Base-by-base conservation (phyloP, 2,797 vertebrate species). In the Vespertilio murinus region DNA sequence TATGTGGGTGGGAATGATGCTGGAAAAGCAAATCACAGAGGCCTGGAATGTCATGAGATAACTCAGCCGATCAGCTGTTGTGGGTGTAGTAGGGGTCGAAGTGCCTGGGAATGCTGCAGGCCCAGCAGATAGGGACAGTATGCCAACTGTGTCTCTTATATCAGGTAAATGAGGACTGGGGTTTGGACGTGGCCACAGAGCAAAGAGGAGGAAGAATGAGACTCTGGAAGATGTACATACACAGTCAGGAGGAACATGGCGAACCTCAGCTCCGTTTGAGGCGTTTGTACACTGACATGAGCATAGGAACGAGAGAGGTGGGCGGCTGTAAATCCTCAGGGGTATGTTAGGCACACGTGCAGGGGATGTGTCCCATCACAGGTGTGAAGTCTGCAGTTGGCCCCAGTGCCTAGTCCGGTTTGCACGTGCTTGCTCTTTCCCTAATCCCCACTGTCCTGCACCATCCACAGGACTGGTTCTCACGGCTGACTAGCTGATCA, bases 1-100 rank as follows among this genome's bases (percentile, higher is more conserved):
- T 64, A 85, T 13, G 47, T 74, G 64, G 75, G 64, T 86, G 73
- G 65, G 92, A 52, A 84, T 52, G 52, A 71, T 54, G 28, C 42
- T 82, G 5, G 70, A 45, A 85, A 84, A 77, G 14, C 3, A 28
- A 69, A 70, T 83, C 79, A 42, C 23, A 47, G 54, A 79, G 40
- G 8, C 84, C 30, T 79, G 83, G 84, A 91, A 80, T 61, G 61
- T 52, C 77, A 28, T 12, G 56, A 61, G 5, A 30, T 35, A 52
- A 88, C 47, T 33, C 59, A 87, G 52, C 38, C 6, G 5, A 42
- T 14, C 71, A 83, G n/a, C 12, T 33, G 28, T 23, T 12, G 42
- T 9, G 35, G 30, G 78, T 23, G 11, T 17, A 13, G 18, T 9
- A 59, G 40, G 25, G 35, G 30, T 33, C 6, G 1, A 33, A 18